These are phyloP conservation scores for Euphydryas editha DNA, from an alignment of 2,888 invertebrate genomes.

Conservation along the genomic window DNA sequence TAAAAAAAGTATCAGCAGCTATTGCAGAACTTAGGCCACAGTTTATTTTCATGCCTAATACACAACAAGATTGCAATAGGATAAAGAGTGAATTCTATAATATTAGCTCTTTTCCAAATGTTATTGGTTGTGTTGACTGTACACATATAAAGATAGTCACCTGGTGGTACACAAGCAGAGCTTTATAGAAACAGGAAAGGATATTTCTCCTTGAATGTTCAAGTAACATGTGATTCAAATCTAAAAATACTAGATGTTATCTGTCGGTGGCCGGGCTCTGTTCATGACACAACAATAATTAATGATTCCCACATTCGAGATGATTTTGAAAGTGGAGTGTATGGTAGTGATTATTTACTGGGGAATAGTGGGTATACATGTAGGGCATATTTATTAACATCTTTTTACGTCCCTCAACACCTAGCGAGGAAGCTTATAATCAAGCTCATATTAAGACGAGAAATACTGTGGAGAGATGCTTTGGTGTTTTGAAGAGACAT, in stretches of 20 bases:
- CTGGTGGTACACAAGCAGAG: neutral
- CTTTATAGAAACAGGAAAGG: neutral
- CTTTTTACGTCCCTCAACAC: neutral
- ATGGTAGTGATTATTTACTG: neutral
- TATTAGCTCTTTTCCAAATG: slow-evolving; percentile 1
- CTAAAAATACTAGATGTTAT: neutral
- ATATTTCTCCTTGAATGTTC: neutral
- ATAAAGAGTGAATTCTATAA: slow-evolving; percentile 4
- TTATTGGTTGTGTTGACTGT: neutral
- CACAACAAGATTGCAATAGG: slow-evolving; percentile 16
- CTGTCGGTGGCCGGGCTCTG: neutral
- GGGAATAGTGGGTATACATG: neutral
- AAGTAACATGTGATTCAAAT: neutral
- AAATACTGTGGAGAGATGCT: neutral
- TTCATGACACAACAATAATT: neutral
- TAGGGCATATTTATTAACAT: neutral
- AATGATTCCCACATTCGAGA: neutral
- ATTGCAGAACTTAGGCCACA: neutral
- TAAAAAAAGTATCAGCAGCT: neutral
- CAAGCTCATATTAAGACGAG: neutral
- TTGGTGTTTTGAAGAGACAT: neutral
- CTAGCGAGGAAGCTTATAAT: neutral
- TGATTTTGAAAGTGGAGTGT: neutral
- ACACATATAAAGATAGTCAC: neutral
- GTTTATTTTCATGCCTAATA: neutral